These are phyloP conservation scores for Scelioninae gen. 2 DNA, from an alignment of 2,888 invertebrate genomes.

Conservation along the genomic window DNA sequence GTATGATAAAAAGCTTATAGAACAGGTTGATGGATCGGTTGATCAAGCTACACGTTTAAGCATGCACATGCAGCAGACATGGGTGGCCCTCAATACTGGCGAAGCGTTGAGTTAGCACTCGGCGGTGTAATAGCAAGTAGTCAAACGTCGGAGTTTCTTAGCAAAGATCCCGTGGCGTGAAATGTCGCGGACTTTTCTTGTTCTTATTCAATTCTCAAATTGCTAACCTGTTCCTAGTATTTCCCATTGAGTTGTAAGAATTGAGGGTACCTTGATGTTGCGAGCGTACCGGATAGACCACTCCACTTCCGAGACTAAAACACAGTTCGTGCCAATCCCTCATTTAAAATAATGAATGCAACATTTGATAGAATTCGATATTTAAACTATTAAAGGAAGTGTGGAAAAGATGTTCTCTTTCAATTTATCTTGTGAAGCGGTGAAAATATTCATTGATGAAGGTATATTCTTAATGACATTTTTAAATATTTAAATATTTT, in stretches of 20 bases:
- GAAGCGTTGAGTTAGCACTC: constrained; percentile 60
- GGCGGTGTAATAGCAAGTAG: constrained; percentile 16
- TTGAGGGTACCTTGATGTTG: constrained; percentile 81
- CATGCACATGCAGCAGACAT: constrained; percentile 62
- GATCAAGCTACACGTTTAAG: constrained; percentile 49
- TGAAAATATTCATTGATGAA: too few relatives aligned
- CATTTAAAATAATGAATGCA: constrained; percentile 62
- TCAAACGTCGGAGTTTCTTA: constrained; percentile 62
- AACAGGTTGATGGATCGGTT: constrained; percentile 18
- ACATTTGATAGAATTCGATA: constrained; percentile 8
- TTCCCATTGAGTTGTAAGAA: constrained; percentile 93
- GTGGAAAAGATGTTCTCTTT: neutral
- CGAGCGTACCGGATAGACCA: constrained; percentile 88
- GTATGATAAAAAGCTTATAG: constrained; percentile 24
- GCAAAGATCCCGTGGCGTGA: constrained; percentile 62
- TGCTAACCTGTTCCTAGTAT: constrained; percentile 89
- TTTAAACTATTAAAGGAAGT: too few relatives aligned
- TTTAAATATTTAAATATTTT: too few relatives aligned
- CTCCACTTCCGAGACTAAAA: constrained; percentile 92
- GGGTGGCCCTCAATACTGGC: constrained; percentile 63
- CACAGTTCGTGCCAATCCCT: constrained; percentile 71
- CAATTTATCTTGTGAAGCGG: too few relatives aligned
- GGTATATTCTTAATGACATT: too few relatives aligned
- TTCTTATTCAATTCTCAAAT: constrained; percentile 64
- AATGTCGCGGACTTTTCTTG: constrained; percentile 43